These are phyloP conservation scores for Sinocyclocheilus grahami DNA, from an alignment of 2,113 vertebrate species.

Conservation along the genomic window DNA sequence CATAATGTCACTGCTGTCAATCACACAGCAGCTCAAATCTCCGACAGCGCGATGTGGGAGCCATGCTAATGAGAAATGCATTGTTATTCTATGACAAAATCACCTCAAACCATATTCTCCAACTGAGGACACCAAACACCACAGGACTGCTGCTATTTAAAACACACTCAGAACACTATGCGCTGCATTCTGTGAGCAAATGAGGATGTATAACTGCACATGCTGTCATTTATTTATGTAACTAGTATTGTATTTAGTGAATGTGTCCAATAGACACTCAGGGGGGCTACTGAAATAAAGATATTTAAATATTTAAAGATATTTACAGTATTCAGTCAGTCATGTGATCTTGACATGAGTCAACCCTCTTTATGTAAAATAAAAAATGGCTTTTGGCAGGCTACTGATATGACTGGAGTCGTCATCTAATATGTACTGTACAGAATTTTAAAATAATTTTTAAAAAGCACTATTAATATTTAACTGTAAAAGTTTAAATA, in stretches of 20 bases:
- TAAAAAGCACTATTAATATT: not conserved
- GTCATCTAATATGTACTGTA: not conserved
- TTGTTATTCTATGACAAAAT: conserved; percentile 62
- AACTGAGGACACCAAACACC: conserved; percentile 29
- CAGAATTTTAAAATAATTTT: not conserved
- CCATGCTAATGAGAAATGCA: conserved; percentile 65
- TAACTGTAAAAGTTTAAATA: not conserved
- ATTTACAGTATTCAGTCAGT: not conserved
- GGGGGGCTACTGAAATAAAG: not conserved
- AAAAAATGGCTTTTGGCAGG: not conserved
- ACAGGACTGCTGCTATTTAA: conserved; percentile 28
- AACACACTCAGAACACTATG: conserved; percentile 2
- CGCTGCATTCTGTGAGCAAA: not conserved
- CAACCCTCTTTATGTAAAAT: not conserved
- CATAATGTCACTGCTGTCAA: conserved; percentile 73
- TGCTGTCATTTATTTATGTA: not conserved
- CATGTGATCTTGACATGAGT: not conserved
- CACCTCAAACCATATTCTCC: conserved; percentile 26
- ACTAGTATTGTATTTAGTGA: not conserved
- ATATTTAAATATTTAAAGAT: not conserved
- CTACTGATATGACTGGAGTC: not conserved
- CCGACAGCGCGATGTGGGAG: conserved; percentile 55
- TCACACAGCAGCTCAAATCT: conserved; percentile 60
- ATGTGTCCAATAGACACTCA: not conserved
- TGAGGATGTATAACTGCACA: conserved; percentile 13